phyloP scores from a whole-genome alignment of 2,888 invertebrate genomes.

The Cepaea hortensis region DNA sequence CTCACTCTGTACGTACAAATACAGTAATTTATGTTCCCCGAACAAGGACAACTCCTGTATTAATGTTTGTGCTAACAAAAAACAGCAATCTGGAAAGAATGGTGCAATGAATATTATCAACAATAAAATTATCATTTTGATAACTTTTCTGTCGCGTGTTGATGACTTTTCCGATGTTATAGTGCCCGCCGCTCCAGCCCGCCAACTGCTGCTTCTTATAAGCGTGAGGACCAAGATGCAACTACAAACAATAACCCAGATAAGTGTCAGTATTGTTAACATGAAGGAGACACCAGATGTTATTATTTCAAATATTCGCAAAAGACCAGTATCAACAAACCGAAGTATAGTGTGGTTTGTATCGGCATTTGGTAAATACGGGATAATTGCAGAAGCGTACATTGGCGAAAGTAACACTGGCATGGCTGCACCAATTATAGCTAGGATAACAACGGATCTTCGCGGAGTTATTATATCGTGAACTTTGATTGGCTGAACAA shows the following conservation, averaged over 20 bases:
- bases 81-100: background rate
- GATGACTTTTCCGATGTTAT: background rate
- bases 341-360: background rate
- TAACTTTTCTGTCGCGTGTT: conserved; percentile 3
- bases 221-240: background rate
- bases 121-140: background rate
- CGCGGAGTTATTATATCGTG: conserved; percentile 18
- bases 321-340: background rate
- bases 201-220: background rate
- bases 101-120: background rate
- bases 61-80: conserved; percentile 7
- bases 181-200: too few relatives aligned
- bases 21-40: background rate
- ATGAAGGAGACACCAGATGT: background rate
- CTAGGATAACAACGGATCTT: background rate
- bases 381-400: background rate
- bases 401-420: background rate
- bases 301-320: background rate
- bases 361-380: background rate
- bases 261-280: background rate
- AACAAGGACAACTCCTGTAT: background rate
- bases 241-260: background rate
- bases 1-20: background rate
- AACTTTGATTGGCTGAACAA: background rate
- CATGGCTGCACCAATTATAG: background rate